phyloP scores from a whole-genome alignment of 2,888 invertebrate genomes.

The Oscheius sp. region DNA sequence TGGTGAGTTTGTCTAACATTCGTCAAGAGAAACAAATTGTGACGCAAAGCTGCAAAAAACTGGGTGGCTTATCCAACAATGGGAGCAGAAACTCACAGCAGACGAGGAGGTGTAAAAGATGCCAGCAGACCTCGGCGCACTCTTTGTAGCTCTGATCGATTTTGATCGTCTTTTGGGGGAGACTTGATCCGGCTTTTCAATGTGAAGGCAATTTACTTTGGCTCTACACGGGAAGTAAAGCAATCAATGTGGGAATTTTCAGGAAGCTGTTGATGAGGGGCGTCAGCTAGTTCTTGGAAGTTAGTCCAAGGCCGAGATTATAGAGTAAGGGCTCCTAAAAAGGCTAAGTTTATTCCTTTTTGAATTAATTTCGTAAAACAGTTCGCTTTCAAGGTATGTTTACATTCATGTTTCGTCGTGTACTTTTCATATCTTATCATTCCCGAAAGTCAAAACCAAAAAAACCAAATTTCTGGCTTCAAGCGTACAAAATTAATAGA shows the following conservation, averaged over 20 bases:
- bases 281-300: background rate
- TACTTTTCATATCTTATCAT: no score
- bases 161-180: background rate
- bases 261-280: background rate
- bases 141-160: background rate
- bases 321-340: background rate
- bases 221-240: background rate
- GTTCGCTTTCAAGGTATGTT: no score
- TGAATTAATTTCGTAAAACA: no score
- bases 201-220: no score
- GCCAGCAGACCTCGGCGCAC: background rate
- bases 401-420: no score
- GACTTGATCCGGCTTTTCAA: no score
- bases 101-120: constrained; percentile 5
- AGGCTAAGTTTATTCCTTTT: no score
- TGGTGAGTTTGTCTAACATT: no score
- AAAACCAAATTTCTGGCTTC: no score
- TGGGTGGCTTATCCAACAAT: background rate
- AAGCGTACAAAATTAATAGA: no score
- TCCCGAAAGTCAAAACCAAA: no score
- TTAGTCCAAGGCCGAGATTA: background rate
- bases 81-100: background rate
- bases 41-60: background rate
- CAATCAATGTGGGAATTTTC: background rate
- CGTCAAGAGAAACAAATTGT: background rate